Evolutionary conservation across 2,888 invertebrate species (phyloP).

Genomic region (Steinernema scapterisci): DNA sequence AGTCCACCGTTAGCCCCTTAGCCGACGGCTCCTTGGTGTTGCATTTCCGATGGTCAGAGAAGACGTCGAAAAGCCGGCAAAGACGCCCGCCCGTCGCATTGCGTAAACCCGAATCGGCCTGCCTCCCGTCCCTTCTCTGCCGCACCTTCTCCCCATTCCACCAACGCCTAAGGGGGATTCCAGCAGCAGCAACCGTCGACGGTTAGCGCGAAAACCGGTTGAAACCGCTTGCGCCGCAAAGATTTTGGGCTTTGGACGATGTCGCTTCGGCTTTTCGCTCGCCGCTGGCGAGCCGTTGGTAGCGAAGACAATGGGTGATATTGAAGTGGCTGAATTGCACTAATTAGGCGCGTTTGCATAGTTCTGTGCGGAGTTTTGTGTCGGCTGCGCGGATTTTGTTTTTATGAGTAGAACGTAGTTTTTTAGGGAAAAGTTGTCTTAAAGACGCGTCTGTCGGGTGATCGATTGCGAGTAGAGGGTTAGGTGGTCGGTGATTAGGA

Average conservation of each 20-base stretch:
- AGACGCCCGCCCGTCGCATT: background rate
- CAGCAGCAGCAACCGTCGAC: background rate
- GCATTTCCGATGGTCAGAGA: conserved; percentile 14
- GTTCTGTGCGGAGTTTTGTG: conserved; percentile 7
- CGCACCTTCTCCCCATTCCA: background rate
- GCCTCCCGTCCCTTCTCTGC: background rate
- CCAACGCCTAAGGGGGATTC: conserved; percentile 27
- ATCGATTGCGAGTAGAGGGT: background rate
- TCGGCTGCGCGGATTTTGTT: background rate
- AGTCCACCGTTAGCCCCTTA: background rate
- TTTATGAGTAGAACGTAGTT: background rate
- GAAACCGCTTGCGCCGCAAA: background rate
- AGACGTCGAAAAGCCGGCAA: background rate
- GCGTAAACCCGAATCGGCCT: conserved; percentile 15
- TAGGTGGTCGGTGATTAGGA: no score
- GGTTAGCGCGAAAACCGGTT: conserved; percentile 14
- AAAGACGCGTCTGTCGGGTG: background rate
- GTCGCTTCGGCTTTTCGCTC: conserved; percentile 27
- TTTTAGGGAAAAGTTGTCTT: background rate
- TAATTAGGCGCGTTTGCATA: conserved; percentile 11
- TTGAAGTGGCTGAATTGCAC: conserved; percentile 25
- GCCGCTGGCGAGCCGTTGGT: background rate
- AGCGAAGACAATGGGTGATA: conserved; percentile 19
- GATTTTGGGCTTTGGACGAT: background rate
- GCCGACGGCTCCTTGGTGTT: background rate